phyloP scores from a whole-genome alignment of 2,797 vertebrate species.

The Glossophaga mutica region DNA sequence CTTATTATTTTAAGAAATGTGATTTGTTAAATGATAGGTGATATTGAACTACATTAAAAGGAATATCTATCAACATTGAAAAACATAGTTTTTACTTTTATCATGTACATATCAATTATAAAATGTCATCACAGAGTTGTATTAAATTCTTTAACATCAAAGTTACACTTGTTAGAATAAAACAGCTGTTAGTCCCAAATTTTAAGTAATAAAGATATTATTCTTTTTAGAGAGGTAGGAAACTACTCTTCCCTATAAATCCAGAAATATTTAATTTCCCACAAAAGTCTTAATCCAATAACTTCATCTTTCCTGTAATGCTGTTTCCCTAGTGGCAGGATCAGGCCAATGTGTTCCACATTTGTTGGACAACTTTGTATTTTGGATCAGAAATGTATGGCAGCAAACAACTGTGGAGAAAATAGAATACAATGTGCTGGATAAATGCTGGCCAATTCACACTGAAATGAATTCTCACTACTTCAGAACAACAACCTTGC shows the following conservation, averaged over 20 bases:
- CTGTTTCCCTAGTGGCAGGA: slow-evolving; percentile 55
- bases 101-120: background rate
- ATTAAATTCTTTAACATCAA: slow-evolving; percentile 27
- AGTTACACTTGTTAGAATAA: slow-evolving; percentile 36
- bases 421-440: slow-evolving; percentile 40
- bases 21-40: background rate
- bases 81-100: background rate
- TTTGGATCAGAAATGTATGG: slow-evolving; percentile 73
- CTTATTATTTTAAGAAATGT: background rate
- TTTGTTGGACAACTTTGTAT: slow-evolving; percentile 55
- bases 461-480: background rate
- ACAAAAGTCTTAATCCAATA: slow-evolving; percentile 44
- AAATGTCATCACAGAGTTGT: background rate
- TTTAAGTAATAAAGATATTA: slow-evolving; percentile 48
- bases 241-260: slow-evolving; percentile 5
- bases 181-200: background rate
- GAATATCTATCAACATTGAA: background rate
- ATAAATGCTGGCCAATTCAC: slow-evolving; percentile 20
- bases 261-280: slow-evolving; percentile 53
- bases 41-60: background rate
- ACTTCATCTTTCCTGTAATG: slow-evolving; percentile 57
- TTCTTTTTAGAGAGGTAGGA: background rate
- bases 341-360: slow-evolving; percentile 65
- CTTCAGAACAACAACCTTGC: slow-evolving; percentile 14
- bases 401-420: slow-evolving; percentile 61